Base-by-base conservation (phyloP, 1,140 invertebrate genomes). In the Listronotus oregonensis region DNA sequence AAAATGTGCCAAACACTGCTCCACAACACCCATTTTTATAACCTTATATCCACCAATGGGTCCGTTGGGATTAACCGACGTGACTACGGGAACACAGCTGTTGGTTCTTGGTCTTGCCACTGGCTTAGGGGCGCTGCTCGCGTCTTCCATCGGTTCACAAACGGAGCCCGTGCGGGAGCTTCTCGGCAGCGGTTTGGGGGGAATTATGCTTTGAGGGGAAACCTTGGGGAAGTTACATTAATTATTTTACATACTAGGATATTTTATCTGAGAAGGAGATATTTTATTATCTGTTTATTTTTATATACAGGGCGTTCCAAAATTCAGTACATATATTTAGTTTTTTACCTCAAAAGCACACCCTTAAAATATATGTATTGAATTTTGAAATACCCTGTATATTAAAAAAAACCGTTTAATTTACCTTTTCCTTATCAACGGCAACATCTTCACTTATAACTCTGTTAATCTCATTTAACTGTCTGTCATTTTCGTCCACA, bases 151-250 rank as follows among this genome's bases (percentile, higher is more conserved):
- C 55, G 55, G 21, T 71, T 88, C 86, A 0, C 85, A 84, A 40
- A 89, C 76, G 32, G 87, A 88, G 73, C 86, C 85, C 31, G 86
- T 83, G 64, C 88, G 81, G 12, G 86, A 87, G 0, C 85, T 82
- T 65, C 87, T 82, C 18, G 91, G 91, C 75, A 92, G 79, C 9
- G 91, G 91, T 73, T 91, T 92, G 0, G 91, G 91, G 8, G 88
- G 88, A 27, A 68, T 62, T 51, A 65, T 37, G 11, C 3, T 44
- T 43, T 49, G 46, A 27, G 55, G 39, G 8, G 46, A 49, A 8
- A 34, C 52, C 62, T 64, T 63, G 14, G 27, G 17, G 21, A 21
- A 5, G 21, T 27, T n/a, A 27, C 21, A 27, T 27, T 3, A 27
- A 27, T 27, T 27, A 27, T 27, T 1, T 3, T 3, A 27, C 1